Evolutionary conservation across 2,888 invertebrate genomes (phyloP), one percentile per base, ranked within the genome.

Genomic region (Lacanobia oleracea): DNA sequence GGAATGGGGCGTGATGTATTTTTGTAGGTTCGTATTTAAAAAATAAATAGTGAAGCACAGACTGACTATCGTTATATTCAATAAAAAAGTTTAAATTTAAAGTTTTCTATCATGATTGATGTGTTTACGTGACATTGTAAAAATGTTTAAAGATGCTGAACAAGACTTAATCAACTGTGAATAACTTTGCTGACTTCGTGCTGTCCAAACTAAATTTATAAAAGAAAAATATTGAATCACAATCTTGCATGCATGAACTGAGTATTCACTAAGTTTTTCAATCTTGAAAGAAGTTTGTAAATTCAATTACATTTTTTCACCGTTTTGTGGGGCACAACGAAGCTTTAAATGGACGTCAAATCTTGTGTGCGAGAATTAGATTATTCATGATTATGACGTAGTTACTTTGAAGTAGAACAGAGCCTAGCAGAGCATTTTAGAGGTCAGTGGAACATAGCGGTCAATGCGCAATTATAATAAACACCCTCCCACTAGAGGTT

Each of bases 401-500:
- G 33, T 59, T 54, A 40, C 56, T 66, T 59, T 74, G 45, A 72
- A 79, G 56, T 51, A 67, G n/a, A 65, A 54, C 18, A 54, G 27
- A 71, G 65, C 51, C 43, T 53, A 65, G 57, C 18, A 54, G 27
- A 71, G 65, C 51, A 48, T 53, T 51, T 61, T 64, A 67, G 68
- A 77, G 79, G 79, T 82, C 66, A 84, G 69, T 69, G 63, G 73
- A 68, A 73, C 70, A 61, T 82, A 70, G 68, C 75, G 81, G 84
- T 86, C 82, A 86, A 79, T 82, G 82, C 77, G 79, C 81, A 86
- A 88, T 89, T 89, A 90, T 89, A 91, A 90, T 88, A 87, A 87
- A 86, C 84, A 75, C 80, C 83, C 74, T 87, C 88, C 87, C 88
- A 67, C 73, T 82, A 83, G 89, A 87, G 90, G 90, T 91, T 92